A percentile compares a stretch with the other conserved stretches of the same genome.
Evolutionary conservation across 2,888 invertebrate genomes (phyloP).

Genomic region (Gymnocheta viridis): DNA sequence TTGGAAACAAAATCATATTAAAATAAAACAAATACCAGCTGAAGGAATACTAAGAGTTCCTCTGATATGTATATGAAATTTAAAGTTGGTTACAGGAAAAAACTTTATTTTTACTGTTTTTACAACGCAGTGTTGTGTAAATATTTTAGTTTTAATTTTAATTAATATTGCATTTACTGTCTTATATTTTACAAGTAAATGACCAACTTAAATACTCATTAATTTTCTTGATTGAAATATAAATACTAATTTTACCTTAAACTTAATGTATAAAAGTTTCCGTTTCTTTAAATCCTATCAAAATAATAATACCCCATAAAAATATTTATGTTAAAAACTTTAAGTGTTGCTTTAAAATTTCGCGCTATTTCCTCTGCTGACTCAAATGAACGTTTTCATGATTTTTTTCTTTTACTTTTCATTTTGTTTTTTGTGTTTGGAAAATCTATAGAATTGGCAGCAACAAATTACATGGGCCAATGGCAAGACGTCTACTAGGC

Average conservation of each 20-base stretch:
- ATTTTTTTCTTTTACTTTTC: background rate
- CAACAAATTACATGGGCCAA: slow-evolving; percentile 22
- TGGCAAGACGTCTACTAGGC: slow-evolving; percentile 7
- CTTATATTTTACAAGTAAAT: too few species aligned
- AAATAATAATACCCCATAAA: background rate
- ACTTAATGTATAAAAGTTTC: background rate
- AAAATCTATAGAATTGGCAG: slow-evolving; percentile 4
- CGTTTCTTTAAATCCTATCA: background rate
- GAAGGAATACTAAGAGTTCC: too few species aligned
- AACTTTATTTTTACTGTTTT: too few species aligned
- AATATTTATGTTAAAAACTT: slow-evolving; percentile 20
- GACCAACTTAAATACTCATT: background rate
- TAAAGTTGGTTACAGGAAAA: too few species aligned
- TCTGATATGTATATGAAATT: too few species aligned
- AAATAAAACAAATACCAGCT: too few species aligned
- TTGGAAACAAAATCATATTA: too few species aligned
- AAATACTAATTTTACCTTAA: background rate
- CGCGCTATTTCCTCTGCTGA: slow-evolving; percentile 56
- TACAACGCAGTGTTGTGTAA: too few species aligned
- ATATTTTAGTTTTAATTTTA: too few species aligned
- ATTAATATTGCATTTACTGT: too few species aligned
- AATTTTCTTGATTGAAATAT: background rate
- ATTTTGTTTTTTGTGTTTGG: slow-evolving; percentile 9
- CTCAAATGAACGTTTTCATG: slow-evolving; percentile 21
- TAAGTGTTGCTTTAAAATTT: slow-evolving; percentile 58